Evolutionary conservation across 2,113 vertebrate genomes (phyloP), one percentile per base, ranked within the genome.

Genomic region (Austrofundulus limnaeus): DNA sequence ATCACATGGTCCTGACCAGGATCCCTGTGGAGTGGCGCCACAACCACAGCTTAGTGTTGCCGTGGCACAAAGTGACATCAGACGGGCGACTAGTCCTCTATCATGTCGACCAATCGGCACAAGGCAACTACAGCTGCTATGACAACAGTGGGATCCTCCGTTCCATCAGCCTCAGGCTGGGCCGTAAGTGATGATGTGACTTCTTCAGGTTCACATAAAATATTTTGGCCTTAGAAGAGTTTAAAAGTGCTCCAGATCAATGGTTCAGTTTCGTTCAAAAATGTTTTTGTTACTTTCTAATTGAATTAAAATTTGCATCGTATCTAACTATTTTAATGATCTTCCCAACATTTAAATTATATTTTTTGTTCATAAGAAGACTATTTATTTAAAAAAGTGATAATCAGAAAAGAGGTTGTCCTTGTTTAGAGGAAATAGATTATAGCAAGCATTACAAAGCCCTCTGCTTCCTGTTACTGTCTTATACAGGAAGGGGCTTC

Each of bases 41-140:
- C 54, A 89, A 92, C 72, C 69, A 73, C 46, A 91, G 82, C 67
- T 58, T 67, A 16, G 61, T 54, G 50, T 70, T 81, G 31, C 81
- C 83, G 11, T 66, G 71, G 82, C 88, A 89, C 75, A 15, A n/a
- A 15, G 62, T 87, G 51, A 73, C 72, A 28, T 73, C 77, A 6
- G 68, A 91, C n/a, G 90, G 89, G 38, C 58, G 70, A 0, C 83
- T 94, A 50, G 70, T 88, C 6, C 85, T 94, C 48, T 70, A 81
- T 50, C 81, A 81, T 17, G 73, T 74, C 34, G 65, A 78, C 41
- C 87, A 34, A 38, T 73, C 88, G 0, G 88, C 90, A 13, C 91
- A 93, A 78, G 93, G 93, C 53, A 78, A 89, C 85, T 94, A 94
- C 87, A 92, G 91, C 85, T 94, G 93, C 82, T 83, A 91, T 45